Conservation (phyloP, 1,140 invertebrate genomes). For the Drosophila seguyi region DNA sequence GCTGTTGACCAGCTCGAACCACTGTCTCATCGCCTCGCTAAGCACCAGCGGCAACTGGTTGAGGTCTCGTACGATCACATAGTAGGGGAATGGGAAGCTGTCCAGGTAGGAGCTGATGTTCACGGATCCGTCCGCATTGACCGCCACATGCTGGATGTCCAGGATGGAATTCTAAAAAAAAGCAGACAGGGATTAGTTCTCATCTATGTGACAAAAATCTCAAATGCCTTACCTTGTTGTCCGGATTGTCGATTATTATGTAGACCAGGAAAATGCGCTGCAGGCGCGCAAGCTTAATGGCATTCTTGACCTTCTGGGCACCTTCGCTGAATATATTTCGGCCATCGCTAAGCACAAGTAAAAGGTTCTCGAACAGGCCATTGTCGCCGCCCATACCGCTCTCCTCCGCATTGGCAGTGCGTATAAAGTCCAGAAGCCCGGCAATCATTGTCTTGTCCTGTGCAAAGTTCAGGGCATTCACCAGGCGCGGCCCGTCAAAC, state of each 20-base stretch:
- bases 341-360: slow-evolving; percentile 98
- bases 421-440: slow-evolving; percentile 92
- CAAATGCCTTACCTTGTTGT: slow-evolving; percentile 90
- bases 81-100: slow-evolving; percentile 99
- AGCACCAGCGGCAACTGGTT: slow-evolving; percentile 94
- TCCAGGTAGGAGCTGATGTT: slow-evolving; percentile 92
- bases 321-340: slow-evolving; percentile 97
- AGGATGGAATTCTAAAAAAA: slow-evolving; percentile 93
- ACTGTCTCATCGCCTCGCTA: slow-evolving; percentile 98
- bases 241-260: slow-evolving; percentile 97
- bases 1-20: slow-evolving; percentile 95
- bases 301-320: slow-evolving; percentile 90
- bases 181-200: slow-evolving; percentile 4
- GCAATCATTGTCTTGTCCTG: slow-evolving; percentile 93
- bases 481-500: slow-evolving; percentile 93
- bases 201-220: neutral
- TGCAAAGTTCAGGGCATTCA: slow-evolving; percentile 92
- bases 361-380: slow-evolving; percentile 91
- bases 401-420: slow-evolving; percentile 89
- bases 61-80: slow-evolving; percentile 96
- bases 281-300: slow-evolving; percentile 92
- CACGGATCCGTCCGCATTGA: slow-evolving; percentile 88
- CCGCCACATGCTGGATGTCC: slow-evolving; percentile 93
- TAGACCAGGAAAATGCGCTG: slow-evolving; percentile 97
- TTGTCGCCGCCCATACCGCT: slow-evolving; percentile 87